These are phyloP conservation scores for Dysidea cf. avara DNA, from an alignment of 37 sponge, comb jelly and placozoan species.

Conservation along the genomic window DNA sequence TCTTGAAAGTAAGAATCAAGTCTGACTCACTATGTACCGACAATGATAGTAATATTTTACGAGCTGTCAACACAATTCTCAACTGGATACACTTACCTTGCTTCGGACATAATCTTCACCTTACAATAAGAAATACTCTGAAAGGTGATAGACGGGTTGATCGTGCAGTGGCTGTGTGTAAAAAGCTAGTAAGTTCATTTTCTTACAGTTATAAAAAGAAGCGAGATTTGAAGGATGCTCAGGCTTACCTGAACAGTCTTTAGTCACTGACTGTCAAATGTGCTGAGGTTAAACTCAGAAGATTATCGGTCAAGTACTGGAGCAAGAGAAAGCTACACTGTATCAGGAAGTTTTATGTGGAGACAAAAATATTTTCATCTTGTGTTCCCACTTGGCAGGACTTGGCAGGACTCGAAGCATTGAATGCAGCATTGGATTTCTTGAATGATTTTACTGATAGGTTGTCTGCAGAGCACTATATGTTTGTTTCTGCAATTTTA, in stretches of 20 bases:
- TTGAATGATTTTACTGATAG: slow-evolving; percentile 17
- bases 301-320: slow-evolving; percentile 21
- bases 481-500: slow-evolving; percentile 6
- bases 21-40: slow-evolving; percentile 29
- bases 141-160: slow-evolving; percentile 20
- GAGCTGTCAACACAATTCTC: too few species aligned
- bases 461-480: slow-evolving; percentile 23
- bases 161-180: slow-evolving; percentile 20
- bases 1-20: background rate
- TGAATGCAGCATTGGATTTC: slow-evolving; percentile 12
- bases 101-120: slow-evolving; percentile 43
- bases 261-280: background rate
- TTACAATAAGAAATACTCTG: slow-evolving; percentile 13
- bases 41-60: slow-evolving; percentile 27
- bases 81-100: slow-evolving; percentile 25
- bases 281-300: slow-evolving; percentile 18
- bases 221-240: slow-evolving; percentile 8
- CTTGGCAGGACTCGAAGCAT: slow-evolving; percentile 9
- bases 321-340: slow-evolving; percentile 19
- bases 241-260: background rate
- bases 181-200: slow-evolving; percentile 31
- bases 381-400: slow-evolving; percentile 19
- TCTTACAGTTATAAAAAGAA: slow-evolving; percentile 20
- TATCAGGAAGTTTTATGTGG: background rate
- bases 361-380: background rate